Base-by-base conservation (phyloP, 2,888 invertebrate species). In the Cantharis flavilabris region DNA sequence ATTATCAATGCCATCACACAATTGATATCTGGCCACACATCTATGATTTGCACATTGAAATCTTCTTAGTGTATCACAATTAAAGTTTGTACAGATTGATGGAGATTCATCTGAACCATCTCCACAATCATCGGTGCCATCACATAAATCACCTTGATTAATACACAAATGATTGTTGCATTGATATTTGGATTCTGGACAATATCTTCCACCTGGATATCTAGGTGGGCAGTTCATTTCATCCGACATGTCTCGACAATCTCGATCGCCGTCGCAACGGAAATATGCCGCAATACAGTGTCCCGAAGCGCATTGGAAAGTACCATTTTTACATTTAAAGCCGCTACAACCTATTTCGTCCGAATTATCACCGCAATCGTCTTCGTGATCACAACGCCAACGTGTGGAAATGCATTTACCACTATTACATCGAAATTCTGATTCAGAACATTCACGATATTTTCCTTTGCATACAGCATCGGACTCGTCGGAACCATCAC, bases 311-410 rank as follows among this genome's bases (percentile, higher is more conserved):
- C 97, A 98, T 88, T 97, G 96, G 94, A 97, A 98, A 13, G 96
- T 96, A 33, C 95, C 95, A 80, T 95, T 94, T 90, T 95, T 96
- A 89, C 97, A 97, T 84, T 94, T 92, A 88, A 94, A 96, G 3
- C 93, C 94, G 70, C 93, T 93, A 84, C 97, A 97, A 72, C 93
- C 93, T 77, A 93, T 89, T 87, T 98, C 97, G 86, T 99, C 99
- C 3, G 96, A 94, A 83, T 95, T 95, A 87, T 99, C 98, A 0
- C 97, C 97, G 84, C 98, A 99, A 86, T 99, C 98, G 86, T 98
- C 97, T 87, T 98, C 98, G 88, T 96, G 96, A 86, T 98, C 98
- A 87, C 98, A 98, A 63, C 96, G 92, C 97, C 97, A 98, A 79
- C 97, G 91, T 0, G 94, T 94, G 0, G 97, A 97, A 71, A 98